phyloP scores from a whole-genome alignment of 2,888 invertebrate genomes.

The Didymodactylos carnosus region DNA sequence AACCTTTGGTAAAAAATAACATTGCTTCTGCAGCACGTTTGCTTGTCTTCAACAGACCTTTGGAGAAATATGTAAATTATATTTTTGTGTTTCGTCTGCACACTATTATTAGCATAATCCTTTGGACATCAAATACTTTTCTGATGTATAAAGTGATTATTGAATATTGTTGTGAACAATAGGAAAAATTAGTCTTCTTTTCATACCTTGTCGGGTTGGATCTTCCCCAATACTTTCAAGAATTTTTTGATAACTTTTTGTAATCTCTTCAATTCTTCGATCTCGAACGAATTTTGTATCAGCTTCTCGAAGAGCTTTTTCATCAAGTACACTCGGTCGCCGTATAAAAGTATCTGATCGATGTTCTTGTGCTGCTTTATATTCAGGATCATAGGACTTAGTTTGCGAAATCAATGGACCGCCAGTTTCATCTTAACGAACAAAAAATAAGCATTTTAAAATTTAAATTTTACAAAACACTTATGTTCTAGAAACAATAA shows the following conservation, averaged over 20 bases:
- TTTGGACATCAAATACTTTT: too few relatives aligned
- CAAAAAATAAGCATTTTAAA: neutral
- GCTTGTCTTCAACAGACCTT: slow-evolving; percentile 64
- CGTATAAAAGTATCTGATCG: neutral
- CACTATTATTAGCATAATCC: too few relatives aligned
- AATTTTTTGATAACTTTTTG: slow-evolving; percentile 49
- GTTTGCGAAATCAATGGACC: neutral
- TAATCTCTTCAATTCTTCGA: neutral
- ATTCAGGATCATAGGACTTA: too few relatives aligned
- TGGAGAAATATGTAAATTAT: neutral
- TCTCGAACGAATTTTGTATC: neutral
- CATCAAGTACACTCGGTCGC: neutral
- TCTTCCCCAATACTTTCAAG: slow-evolving; percentile 72
- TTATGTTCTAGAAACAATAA: too few relatives aligned
- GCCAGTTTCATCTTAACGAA: neutral
- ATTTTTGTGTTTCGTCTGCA: too few relatives aligned
- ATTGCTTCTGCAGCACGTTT: slow-evolving; percentile 80
- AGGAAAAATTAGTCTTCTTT: too few relatives aligned
- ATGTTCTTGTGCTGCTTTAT: neutral
- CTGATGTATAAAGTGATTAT: too few relatives aligned
- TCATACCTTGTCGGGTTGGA: slow-evolving; percentile 62
- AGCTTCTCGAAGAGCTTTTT: neutral
- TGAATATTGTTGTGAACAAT: too few relatives aligned
- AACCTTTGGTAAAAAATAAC: slow-evolving; percentile 96
- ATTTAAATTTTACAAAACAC: neutral